A percentile compares a stretch with the other conserved stretches of the same genome.
phyloP scores from a whole-genome alignment of 2,888 invertebrate species.

The Allolobophora icterica region DNA sequence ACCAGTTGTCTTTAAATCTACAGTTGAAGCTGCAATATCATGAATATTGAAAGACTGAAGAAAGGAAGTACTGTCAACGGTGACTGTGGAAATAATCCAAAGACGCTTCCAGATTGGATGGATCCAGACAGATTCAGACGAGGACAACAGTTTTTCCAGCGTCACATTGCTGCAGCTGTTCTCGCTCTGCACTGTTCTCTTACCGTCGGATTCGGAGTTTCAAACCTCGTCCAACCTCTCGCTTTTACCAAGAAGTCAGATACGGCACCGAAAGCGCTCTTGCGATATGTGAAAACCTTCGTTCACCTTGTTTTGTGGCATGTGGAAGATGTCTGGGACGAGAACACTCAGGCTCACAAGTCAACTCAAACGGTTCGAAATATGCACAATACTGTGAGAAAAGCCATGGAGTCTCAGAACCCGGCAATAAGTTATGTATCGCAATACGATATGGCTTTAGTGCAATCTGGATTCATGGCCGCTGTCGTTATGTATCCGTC shows the following conservation, averaged over 20 bases:
- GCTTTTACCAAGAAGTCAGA: slow-evolving; percentile 77
- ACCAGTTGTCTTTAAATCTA: too few species aligned
- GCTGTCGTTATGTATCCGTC: slow-evolving; percentile 72
- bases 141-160: slow-evolving; percentile 77
- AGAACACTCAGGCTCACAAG: slow-evolving; percentile 58
- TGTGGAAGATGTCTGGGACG: slow-evolving; percentile 72
- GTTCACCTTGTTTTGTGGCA: slow-evolving; percentile 83
- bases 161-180: slow-evolving; percentile 76
- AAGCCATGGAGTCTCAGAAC: slow-evolving; percentile 54
- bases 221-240: slow-evolving; percentile 77
- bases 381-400: slow-evolving; percentile 69
- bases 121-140: slow-evolving; percentile 65
- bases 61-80: slow-evolving; percentile 28
- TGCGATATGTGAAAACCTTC: slow-evolving; percentile 80
- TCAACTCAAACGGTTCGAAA: slow-evolving; percentile 66
- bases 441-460: slow-evolving; percentile 83
- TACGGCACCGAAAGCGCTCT: slow-evolving; percentile 74
- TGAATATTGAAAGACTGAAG: slow-evolving; percentile 31
- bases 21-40: background rate
- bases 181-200: slow-evolving; percentile 79
- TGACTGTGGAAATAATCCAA: slow-evolving; percentile 38
- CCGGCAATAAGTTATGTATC: slow-evolving; percentile 69
- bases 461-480: slow-evolving; percentile 87
- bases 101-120: slow-evolving; percentile 64
- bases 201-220: slow-evolving; percentile 77